These are phyloP conservation scores for Andrena flavipes DNA, from an alignment of 2,888 invertebrate species.

Conservation along the genomic window DNA sequence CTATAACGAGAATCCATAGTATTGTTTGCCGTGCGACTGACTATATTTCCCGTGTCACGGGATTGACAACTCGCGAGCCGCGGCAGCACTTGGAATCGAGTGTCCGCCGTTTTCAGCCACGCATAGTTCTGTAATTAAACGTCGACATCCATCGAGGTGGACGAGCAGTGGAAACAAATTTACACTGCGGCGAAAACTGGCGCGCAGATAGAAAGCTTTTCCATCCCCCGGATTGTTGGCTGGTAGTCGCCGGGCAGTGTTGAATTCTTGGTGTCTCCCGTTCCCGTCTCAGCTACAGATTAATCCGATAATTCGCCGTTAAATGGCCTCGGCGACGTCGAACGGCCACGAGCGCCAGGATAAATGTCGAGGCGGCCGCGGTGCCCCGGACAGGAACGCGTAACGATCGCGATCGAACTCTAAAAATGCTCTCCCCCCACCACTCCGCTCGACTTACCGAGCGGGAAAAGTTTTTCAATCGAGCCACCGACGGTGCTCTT, in stretches of 20 bases:
- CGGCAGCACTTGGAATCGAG: conserved; percentile 1
- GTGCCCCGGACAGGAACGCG: conserved; percentile 14
- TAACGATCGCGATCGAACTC: conserved; percentile 32
- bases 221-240: neutral
- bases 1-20: neutral
- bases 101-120: neutral
- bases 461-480: conserved; percentile 61
- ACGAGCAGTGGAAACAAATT: conserved; percentile 24
- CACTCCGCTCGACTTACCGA: conserved; percentile 47
- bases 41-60: conserved; percentile 14
- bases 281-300: conserved; percentile 14
- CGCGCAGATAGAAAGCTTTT: neutral
- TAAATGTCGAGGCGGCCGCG: conserved; percentile 39
- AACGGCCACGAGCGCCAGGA: conserved; percentile 3
- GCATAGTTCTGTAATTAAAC: conserved; percentile 42
- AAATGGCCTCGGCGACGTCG: conserved; percentile 19
- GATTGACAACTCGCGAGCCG: conserved; percentile 11
- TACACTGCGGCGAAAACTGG: neutral
- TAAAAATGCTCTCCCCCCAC: neutral
- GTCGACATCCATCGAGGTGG: conserved; percentile 29
- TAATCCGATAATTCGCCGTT: conserved; percentile 29
- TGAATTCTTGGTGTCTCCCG: neutral
- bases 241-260: neutral
- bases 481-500: conserved; percentile 15
- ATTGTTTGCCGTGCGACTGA: neutral